Evolutionary conservation across 2,113 vertebrate genomes (phyloP).

Genomic region (Ivindomyrus marchei): DNA sequence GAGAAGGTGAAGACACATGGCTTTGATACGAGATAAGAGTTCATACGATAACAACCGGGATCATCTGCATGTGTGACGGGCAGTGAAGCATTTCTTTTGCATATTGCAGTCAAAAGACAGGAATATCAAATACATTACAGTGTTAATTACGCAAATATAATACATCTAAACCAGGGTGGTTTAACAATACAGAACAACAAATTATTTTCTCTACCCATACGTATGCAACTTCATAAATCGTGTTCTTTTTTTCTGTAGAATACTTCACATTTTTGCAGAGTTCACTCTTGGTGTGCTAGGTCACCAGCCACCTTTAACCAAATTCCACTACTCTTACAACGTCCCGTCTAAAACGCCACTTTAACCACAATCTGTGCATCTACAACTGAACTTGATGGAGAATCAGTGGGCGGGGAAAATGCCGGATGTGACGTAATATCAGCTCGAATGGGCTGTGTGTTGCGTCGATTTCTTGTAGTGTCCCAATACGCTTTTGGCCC

Average conservation of each 20-base stretch:
- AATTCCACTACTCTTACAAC: not conserved
- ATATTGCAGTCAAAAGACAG: not conserved
- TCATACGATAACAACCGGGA: not conserved
- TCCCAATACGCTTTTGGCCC: not conserved
- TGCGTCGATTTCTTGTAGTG: not conserved
- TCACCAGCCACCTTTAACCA: not conserved
- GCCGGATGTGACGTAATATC: not conserved
- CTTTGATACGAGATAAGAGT: not conserved
- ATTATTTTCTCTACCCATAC: not conserved
- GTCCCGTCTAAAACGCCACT: not conserved
- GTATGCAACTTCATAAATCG: not conserved
- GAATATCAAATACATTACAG: not conserved
- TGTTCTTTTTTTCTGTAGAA: not conserved
- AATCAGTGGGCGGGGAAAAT: not conserved
- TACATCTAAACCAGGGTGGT: not conserved
- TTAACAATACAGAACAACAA: not conserved
- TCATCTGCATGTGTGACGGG: not conserved
- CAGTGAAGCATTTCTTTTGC: not conserved
- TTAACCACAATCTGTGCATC: not conserved
- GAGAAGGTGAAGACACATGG: not conserved
- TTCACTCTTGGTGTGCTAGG: not conserved
- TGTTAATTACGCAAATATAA: not conserved
- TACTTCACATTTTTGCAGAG: not conserved
- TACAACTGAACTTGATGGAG: not conserved
- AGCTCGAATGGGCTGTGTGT: not conserved